Evolutionary conservation across 2,888 invertebrate species (phyloP).

Genomic region (Apamea anceps): DNA sequence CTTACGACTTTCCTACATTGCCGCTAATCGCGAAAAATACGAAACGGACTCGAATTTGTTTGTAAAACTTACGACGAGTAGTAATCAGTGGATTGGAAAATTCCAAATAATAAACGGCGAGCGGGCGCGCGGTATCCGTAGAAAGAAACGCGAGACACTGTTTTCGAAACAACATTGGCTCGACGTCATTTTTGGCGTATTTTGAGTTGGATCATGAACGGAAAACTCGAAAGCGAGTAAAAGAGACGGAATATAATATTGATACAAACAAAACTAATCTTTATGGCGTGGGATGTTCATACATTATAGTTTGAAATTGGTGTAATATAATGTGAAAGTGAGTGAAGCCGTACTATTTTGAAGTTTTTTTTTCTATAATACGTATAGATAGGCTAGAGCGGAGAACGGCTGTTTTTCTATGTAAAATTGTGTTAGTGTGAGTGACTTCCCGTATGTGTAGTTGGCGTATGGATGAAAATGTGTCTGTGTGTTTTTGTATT

Average conservation of each 20-base stretch:
- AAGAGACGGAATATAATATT: slow-evolving; percentile 76
- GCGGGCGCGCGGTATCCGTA: slow-evolving; percentile 84
- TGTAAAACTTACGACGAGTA: slow-evolving; percentile 87
- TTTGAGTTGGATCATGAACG: slow-evolving; percentile 89
- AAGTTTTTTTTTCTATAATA: slow-evolving; percentile 87
- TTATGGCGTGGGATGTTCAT: slow-evolving; percentile 77
- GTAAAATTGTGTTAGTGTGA: slow-evolving; percentile 83
- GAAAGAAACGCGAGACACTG: slow-evolving; percentile 88
- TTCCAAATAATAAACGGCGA: slow-evolving; percentile 89
- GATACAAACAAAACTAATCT: slow-evolving; percentile 81
- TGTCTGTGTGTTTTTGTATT: slow-evolving; percentile 80
- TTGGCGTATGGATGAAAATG: slow-evolving; percentile 77
- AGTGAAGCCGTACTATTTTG: slow-evolving; percentile 88
- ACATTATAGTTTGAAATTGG: slow-evolving; percentile 80
- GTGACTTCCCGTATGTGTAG: slow-evolving; percentile 87
- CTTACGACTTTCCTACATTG: slow-evolving; percentile 88
- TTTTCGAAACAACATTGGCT: slow-evolving; percentile 89
- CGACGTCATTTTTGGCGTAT: slow-evolving; percentile 91
- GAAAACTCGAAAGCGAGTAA: slow-evolving; percentile 89
- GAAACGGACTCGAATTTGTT: slow-evolving; percentile 88
- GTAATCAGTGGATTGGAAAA: slow-evolving; percentile 91
- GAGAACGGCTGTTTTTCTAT: slow-evolving; percentile 89
- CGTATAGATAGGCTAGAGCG: slow-evolving; percentile 82
- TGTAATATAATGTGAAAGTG: slow-evolving; percentile 77
- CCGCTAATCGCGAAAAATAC: slow-evolving; percentile 88